A percentile compares a stretch with the other conserved stretches of the same genome.
Conservation (phyloP, 2,113 vertebrate species). For the Brachyistius frenatus region DNA sequence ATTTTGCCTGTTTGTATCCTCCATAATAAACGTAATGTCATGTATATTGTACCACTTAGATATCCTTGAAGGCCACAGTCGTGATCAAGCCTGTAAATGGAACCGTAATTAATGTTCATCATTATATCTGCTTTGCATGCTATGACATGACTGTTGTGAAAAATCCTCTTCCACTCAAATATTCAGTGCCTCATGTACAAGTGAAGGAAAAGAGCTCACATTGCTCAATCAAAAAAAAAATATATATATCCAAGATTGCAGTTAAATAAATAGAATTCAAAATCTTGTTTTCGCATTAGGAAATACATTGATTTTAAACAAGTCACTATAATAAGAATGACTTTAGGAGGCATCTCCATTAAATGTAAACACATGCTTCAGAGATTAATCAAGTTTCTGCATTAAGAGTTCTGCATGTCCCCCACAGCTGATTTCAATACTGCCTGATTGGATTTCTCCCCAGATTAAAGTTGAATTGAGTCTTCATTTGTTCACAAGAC, state of each 20-base stretch:
- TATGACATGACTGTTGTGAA: neutral
- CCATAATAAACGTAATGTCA: neutral
- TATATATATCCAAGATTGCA: neutral
- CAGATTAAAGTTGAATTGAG: neutral
- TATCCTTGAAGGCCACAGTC: neutral
- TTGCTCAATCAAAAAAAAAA: slow-evolving; percentile 3
- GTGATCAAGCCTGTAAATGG: neutral
- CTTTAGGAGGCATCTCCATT: neutral
- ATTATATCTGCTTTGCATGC: slow-evolving; percentile 11
- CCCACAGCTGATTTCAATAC: neutral
- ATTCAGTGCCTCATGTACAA: neutral
- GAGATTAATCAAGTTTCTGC: neutral
- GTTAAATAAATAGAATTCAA: neutral
- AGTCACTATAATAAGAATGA: neutral
- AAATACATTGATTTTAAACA: neutral
- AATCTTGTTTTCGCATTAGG: neutral
- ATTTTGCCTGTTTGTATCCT: too few species aligned
- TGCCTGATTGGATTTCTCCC: neutral
- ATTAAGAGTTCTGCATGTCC: neutral
- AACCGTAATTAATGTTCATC: slow-evolving; percentile 7
- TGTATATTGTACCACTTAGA: neutral
- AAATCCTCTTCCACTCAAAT: neutral
- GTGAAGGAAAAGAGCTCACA: neutral
- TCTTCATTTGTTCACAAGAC: too few species aligned
- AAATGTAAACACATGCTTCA: neutral